These are phyloP conservation scores for Maniola jurtina DNA, from an alignment of 1,140 invertebrate genomes.

Conservation along the genomic window DNA sequence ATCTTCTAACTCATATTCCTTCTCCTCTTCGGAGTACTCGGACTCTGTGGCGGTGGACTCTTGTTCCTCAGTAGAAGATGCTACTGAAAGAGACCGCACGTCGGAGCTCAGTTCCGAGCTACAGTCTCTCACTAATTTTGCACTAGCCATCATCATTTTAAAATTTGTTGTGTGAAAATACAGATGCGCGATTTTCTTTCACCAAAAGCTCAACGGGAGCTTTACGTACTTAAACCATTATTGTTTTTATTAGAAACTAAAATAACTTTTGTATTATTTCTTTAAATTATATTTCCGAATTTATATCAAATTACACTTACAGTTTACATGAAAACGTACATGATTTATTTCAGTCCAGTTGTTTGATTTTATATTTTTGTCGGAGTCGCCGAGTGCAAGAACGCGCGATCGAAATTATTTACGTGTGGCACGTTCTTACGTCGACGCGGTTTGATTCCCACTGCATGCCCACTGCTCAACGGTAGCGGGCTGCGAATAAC, in stretches of 20 bases:
- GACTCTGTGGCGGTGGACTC: conserved; percentile 77
- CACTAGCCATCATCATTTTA: conserved; percentile 78
- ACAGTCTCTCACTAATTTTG: conserved; percentile 76
- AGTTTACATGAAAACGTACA: conserved; percentile 19
- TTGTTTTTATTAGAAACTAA: conserved; percentile 13
- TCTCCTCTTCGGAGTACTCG: conserved; percentile 82
- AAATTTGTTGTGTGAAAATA: conserved; percentile 16
- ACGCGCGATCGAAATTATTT: conserved; percentile 35
- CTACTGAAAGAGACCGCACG: conserved; percentile 69
- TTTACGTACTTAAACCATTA: conserved; percentile 11
- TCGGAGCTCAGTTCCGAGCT: conserved; percentile 76
- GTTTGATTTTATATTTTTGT: conserved; percentile 23
- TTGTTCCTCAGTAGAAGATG: conserved; percentile 73
- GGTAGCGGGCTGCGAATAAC: conserved; percentile 25
- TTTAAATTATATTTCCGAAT: background rate
- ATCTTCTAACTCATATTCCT: conserved; percentile 86
- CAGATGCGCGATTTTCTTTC: background rate
- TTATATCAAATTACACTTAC: conserved; percentile 12
- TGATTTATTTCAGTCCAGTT: conserved; percentile 27
- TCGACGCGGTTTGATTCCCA: conserved; percentile 45
- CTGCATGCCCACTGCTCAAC: conserved; percentile 31
- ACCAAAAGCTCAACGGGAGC: background rate
- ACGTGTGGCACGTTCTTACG: conserved; percentile 43
- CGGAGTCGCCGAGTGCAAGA: conserved; percentile 27
- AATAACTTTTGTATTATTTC: background rate